Evolutionary conservation across 1,140 invertebrate genomes (phyloP).

Genomic region (Euura lappo): DNA sequence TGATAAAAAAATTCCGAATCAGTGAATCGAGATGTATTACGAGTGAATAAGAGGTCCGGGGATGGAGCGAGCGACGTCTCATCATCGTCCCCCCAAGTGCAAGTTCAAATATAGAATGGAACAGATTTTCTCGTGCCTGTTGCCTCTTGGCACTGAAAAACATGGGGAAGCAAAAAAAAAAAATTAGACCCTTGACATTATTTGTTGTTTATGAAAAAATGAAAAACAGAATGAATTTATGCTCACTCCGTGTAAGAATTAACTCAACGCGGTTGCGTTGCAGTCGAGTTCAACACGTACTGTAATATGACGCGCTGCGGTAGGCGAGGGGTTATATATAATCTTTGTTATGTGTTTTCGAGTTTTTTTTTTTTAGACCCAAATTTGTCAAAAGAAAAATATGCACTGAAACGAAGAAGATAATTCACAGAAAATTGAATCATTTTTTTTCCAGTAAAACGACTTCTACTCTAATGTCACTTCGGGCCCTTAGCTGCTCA

Average conservation of each 20-base stretch:
- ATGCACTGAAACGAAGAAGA: not conserved
- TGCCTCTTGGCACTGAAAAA: conserved; percentile 2
- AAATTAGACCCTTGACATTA: not conserved
- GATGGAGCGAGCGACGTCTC: too few relatives aligned
- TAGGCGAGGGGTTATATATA: too few relatives aligned
- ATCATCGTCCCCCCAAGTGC: not conserved
- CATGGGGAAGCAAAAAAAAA: not conserved
- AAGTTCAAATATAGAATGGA: conserved; percentile 3
- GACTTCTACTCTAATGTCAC: not conserved
- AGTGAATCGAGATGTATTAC: too few relatives aligned
- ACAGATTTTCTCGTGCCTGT: conserved; percentile 2
- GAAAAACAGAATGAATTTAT: too few relatives aligned
- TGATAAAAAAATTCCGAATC: too few relatives aligned
- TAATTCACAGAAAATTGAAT: not conserved
- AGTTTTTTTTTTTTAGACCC: not conserved
- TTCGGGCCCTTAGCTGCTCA: not conserved
- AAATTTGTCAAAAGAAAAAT: too few relatives aligned
- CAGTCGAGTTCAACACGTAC: too few relatives aligned
- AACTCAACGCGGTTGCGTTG: too few relatives aligned
- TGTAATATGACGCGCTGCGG: too few relatives aligned
- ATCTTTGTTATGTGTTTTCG: not conserved
- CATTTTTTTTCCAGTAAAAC: not conserved
- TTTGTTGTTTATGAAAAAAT: not conserved
- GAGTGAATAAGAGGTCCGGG: too few relatives aligned
- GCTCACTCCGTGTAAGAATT: too few relatives aligned